These are phyloP conservation scores for Aphidoletes aphidimyza DNA, from an alignment of 2,888 invertebrate genomes.

Conservation along the genomic window DNA sequence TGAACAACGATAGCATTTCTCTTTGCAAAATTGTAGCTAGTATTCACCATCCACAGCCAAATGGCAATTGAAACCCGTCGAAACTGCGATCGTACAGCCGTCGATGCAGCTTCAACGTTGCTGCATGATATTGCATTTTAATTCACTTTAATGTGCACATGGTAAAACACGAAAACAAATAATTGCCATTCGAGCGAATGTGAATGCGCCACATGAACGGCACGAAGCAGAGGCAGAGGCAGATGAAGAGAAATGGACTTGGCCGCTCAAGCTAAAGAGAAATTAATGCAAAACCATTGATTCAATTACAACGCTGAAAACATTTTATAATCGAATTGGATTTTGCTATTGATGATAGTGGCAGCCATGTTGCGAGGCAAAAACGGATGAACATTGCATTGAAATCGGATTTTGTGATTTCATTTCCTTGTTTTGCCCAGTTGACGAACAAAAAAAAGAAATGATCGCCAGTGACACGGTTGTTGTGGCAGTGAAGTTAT, in stretches of 20 bases:
- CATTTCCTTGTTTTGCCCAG: slow-evolving; percentile 44
- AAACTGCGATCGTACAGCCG: too few relatives aligned
- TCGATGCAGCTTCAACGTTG: too few relatives aligned
- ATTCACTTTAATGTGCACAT: slow-evolving; percentile 46
- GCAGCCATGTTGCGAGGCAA: neutral
- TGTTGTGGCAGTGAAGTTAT: neutral
- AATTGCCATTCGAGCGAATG: slow-evolving; percentile 26
- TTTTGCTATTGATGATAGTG: neutral
- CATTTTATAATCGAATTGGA: slow-evolving; percentile 42
- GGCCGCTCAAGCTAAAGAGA: slow-evolving; percentile 11
- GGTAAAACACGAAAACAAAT: slow-evolving; percentile 38
- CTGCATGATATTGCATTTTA: slow-evolving; percentile 49
- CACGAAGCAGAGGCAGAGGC: neutral
- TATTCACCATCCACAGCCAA: too few relatives aligned
- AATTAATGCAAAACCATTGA: slow-evolving; percentile 46
- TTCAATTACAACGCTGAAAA: slow-evolving; percentile 37
- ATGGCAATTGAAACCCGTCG: too few relatives aligned
- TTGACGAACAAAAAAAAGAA: neutral
- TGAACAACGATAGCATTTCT: too few relatives aligned
- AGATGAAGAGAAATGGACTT: neutral
- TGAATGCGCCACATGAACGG: neutral
- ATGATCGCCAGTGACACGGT: neutral
- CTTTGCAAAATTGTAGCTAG: too few relatives aligned
- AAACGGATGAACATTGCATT: neutral
- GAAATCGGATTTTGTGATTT: slow-evolving; percentile 23